These are phyloP conservation scores for Rafetus swinhoei DNA, from an alignment of 2,113 vertebrate species.

Conservation along the genomic window DNA sequence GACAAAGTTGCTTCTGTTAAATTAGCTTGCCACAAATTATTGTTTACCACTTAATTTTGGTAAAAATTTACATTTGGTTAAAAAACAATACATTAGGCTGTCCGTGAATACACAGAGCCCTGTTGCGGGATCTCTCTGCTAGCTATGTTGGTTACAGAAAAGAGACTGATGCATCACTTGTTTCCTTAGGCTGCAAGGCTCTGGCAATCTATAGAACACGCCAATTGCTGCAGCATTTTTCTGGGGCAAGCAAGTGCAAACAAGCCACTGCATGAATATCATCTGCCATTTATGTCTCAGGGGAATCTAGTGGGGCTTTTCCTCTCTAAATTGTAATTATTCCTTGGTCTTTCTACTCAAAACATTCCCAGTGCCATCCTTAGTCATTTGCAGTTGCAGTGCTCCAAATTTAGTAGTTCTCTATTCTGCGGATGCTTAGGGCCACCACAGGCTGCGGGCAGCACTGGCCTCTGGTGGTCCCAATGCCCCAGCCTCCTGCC, in stretches of 20 bases:
- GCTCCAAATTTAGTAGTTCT: too few species aligned
- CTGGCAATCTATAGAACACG: neutral
- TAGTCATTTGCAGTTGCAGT: too few species aligned
- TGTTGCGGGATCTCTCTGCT: neutral
- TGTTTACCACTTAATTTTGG: neutral
- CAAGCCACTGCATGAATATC: neutral
- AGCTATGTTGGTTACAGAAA: neutral
- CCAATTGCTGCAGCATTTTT: neutral
- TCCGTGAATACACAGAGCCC: neutral
- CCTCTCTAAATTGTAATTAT: neutral
- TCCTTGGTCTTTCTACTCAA: neutral
- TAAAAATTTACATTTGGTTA: neutral
- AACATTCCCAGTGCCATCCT: rapidly evolving
- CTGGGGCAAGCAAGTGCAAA: neutral
- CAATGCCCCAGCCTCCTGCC: too few species aligned
- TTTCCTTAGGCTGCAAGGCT: neutral
- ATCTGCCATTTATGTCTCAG: neutral
- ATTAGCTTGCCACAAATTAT: neutral
- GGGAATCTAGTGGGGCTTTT: neutral
- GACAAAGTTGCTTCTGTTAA: neutral
- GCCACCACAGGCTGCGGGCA: too few species aligned
- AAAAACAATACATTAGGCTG: rapidly evolving
- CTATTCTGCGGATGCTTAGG: too few species aligned
- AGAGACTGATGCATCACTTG: neutral
- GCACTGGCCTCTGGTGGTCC: too few species aligned